Percentiles rank a stretch among this genome's conserved stretches.
These are phyloP conservation scores for Ophion slaviceki DNA, from an alignment of 2,888 invertebrate genomes.

Conservation along the genomic window DNA sequence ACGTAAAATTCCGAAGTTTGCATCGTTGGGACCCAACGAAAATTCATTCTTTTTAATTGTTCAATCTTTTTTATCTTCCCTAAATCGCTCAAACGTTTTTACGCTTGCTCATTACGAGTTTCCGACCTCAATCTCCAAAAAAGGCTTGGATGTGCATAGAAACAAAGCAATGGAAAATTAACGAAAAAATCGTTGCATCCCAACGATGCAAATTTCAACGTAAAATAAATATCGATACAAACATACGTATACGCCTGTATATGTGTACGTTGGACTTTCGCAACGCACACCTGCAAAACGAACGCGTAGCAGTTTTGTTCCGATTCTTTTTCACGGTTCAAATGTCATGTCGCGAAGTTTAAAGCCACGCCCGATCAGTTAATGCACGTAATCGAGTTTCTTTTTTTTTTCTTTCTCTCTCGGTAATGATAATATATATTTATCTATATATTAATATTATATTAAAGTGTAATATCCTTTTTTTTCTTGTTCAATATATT, in stretches of 20 bases:
- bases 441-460: slow-evolving; percentile 74
- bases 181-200: too few species aligned
- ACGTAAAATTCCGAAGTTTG: too few species aligned
- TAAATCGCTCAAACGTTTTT: too few species aligned
- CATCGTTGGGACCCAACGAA: too few species aligned
- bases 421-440: slow-evolving; percentile 67
- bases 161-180: too few species aligned
- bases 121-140: too few species aligned
- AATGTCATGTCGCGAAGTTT: slow-evolving; percentile 35
- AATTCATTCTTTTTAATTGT: too few species aligned
- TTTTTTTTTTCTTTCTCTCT: slow-evolving; percentile 39
- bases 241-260: background rate
- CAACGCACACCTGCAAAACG: slow-evolving; percentile 39
- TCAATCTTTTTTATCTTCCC: too few species aligned
- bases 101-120: too few species aligned
- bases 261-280: slow-evolving; percentile 39
- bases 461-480: slow-evolving; percentile 80
- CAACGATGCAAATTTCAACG: background rate
- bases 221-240: background rate
- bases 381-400: slow-evolving; percentile 57
- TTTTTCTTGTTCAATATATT: slow-evolving; percentile 80
- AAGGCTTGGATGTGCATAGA: too few species aligned
- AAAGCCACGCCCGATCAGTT: slow-evolving; percentile 48
- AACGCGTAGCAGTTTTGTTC: slow-evolving; percentile 19
- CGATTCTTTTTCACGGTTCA: slow-evolving; percentile 5